These are phyloP conservation scores for Columba guinea DNA, from an alignment of 2,797 vertebrate species.

Conservation along the genomic window DNA sequence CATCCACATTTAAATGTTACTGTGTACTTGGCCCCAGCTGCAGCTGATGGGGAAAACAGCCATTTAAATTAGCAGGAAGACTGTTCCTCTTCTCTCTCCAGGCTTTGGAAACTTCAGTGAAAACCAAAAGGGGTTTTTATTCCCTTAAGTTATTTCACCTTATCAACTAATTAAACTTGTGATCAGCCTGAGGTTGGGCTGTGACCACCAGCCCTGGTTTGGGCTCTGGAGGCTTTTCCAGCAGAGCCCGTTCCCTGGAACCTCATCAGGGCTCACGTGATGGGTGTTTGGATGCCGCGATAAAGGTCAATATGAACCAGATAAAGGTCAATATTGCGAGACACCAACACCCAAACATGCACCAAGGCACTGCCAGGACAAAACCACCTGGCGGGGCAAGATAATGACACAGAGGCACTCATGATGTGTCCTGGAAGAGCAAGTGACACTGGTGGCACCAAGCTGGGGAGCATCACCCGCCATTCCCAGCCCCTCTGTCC, in stretches of 20 bases:
- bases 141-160: background rate
- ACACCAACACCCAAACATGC: background rate
- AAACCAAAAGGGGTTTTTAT: background rate
- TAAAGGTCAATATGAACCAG: background rate
- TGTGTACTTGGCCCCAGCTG: accelerated
- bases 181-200: background rate
- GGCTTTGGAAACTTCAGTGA: background rate
- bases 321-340: too few species aligned
- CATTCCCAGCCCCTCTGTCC: background rate
- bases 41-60: background rate
- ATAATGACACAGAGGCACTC: accelerated
- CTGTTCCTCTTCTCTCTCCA: background rate
- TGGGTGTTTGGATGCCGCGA: accelerated
- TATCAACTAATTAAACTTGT: background rate
- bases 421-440: accelerated
- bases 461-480: background rate
- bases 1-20: background rate
- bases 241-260: background rate
- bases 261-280: accelerated
- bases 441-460: accelerated
- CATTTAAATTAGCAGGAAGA: background rate
- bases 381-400: background rate
- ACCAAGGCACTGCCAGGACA: accelerated
- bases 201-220: accelerated
- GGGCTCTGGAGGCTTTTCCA: background rate